Base-by-base conservation (phyloP, 2,888 invertebrate genomes). In the Andricus curvator region DNA sequence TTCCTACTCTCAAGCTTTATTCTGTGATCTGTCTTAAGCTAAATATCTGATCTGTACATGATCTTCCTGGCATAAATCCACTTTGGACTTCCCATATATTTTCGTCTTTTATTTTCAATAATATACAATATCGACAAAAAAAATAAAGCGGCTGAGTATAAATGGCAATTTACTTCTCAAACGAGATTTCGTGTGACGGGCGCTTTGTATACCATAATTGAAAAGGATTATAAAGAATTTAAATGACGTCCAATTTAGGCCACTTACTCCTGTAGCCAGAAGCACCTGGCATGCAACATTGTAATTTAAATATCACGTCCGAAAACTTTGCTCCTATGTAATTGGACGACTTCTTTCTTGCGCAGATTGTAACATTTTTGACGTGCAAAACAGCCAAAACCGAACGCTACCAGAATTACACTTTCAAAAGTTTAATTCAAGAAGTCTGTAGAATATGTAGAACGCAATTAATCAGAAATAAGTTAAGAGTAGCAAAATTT, bases 301-400 rank as follows among this genome's bases (percentile, higher is more conserved):
- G 33, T 65, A 65, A 65, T 65, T 65, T 65, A 65, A 65, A 65
- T 33, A 65, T 37, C 65, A 65, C 29, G 56, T 56, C 11, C n/a
- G n/a, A 11, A 56, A n/a, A n/a, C 56, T n/a, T 56, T 56, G n/a
- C 51, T 56, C 1, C 56, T 56, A n/a, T 56, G 56, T 56, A 56
- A 56, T 56, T 56, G 56, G 56, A 11, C 56, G 9, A 20, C n/a
- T n/a, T 8, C 56, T 11, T n/a, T n/a, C 56, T n/a, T 11, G n/a
- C 1, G 2, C 9, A 56, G 8, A n/a, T 2, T n/a, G n/a, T 3
- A 9, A n/a, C 3, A 56, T 56, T n/a, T 56, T 56, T n/a, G 3
- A 56, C n/a, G n/a, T 56, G n/a, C 20, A n/a, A 56, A 56, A 56
- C 17, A 56, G 11, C 9, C 3, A 9, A 56, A n/a, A 56, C 4